phyloP scores from a whole-genome alignment of 2,797 vertebrate species.

The Sebastes cheni region DNA sequence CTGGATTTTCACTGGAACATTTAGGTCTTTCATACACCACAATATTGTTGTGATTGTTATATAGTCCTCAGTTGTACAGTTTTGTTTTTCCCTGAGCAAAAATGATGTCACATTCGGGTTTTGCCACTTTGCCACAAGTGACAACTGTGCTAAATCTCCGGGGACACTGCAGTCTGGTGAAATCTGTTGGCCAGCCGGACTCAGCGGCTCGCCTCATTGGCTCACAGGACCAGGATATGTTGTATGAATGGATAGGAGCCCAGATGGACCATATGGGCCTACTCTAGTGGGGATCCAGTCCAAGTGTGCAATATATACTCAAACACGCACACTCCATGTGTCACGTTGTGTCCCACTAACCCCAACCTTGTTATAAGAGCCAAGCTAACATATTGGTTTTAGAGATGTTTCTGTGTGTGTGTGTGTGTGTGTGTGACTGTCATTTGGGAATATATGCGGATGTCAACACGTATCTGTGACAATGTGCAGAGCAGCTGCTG shows the following conservation, averaged over 20 bases:
- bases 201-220: constrained; percentile 41
- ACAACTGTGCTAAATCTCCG: constrained; percentile 22
- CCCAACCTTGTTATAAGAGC: constrained; percentile 18
- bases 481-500: constrained; percentile 7
- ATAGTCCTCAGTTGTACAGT: background rate
- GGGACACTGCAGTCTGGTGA: constrained; percentile 26
- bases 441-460: background rate
- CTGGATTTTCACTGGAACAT: too few relatives aligned
- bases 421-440: background rate
- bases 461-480: constrained; percentile 8
- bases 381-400: background rate
- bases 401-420: background rate
- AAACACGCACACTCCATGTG: constrained; percentile 10
- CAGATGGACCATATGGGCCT: constrained; percentile 66
- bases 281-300: constrained; percentile 28
- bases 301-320: constrained; percentile 16
- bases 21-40: background rate
- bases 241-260: constrained; percentile 48
- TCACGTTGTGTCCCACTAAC: constrained; percentile 16
- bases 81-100: background rate
- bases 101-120: constrained; percentile 4
- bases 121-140: constrained; percentile 14
- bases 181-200: constrained; percentile 44
- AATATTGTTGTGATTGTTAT: background rate
- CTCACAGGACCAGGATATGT: constrained; percentile 44